Percentiles rank a stretch among this genome's conserved stretches.
Evolutionary conservation across 2,888 invertebrate genomes (phyloP).

Genomic region (Agrenia bidenticulata): DNA sequence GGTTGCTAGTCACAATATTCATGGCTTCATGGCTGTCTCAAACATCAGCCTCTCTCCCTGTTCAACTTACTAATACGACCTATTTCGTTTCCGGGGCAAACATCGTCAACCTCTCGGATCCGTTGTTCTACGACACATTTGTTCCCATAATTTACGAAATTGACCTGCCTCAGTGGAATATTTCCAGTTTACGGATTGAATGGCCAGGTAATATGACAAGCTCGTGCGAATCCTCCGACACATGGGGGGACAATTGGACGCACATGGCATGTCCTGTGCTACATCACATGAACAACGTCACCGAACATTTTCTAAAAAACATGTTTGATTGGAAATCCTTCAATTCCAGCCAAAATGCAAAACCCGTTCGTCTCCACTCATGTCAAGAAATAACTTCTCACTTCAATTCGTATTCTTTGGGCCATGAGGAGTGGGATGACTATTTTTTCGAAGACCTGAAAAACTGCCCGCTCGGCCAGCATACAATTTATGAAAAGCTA

Average conservation of each 20-base stretch:
- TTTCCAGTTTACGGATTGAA: constrained; percentile 18
- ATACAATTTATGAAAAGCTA: constrained; percentile 18
- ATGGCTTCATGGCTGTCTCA: too few species aligned
- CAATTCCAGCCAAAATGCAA: constrained; percentile 9
- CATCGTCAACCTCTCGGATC: not conserved
- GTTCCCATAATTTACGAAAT: constrained; percentile 36
- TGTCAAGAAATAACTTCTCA: constrained; percentile 33
- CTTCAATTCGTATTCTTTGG: constrained; percentile 27
- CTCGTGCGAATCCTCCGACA: constrained; percentile 11
- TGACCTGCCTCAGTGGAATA: constrained; percentile 32
- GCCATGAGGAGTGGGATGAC: constrained; percentile 22
- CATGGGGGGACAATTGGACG: constrained; percentile 24
- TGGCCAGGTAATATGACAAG: constrained; percentile 19
- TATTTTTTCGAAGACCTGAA: constrained; percentile 21
- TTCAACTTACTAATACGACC: not conserved
- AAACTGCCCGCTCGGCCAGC: constrained; percentile 30
- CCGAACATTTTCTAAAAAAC: constrained; percentile 17
- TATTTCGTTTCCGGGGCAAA: not conserved
- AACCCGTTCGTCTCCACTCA: constrained; percentile 13
- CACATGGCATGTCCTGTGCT: constrained; percentile 27
- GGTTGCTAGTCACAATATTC: too few species aligned
- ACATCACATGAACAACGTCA: constrained; percentile 18
- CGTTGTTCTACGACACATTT: constrained; percentile 34
- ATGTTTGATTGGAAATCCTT: constrained; percentile 21
- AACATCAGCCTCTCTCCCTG: not conserved